Percentiles rank a stretch among this genome's conserved stretches.
Evolutionary conservation across 2,113 vertebrate genomes (phyloP).

Genomic region (Actenoides lindsayi): DNA sequence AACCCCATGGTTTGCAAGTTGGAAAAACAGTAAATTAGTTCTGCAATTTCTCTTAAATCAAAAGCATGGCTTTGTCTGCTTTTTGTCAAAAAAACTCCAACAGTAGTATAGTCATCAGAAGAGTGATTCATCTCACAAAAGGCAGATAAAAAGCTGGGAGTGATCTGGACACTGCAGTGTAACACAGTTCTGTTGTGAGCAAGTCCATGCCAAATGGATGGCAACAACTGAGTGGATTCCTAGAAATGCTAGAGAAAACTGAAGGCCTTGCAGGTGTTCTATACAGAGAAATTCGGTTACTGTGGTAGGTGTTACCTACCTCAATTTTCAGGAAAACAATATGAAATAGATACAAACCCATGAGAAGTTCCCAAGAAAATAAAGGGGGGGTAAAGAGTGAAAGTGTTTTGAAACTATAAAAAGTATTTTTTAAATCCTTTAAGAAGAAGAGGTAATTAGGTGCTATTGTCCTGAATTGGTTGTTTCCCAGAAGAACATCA

Average conservation of each 20-base stretch:
- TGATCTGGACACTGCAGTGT: neutral
- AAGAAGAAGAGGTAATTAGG: neutral
- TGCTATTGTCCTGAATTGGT: neutral
- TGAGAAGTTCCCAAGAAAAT: neutral
- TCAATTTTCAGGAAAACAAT: neutral
- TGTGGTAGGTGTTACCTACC: neutral
- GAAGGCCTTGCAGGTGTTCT: neutral
- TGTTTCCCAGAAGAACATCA: neutral
- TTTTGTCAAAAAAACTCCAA: neutral
- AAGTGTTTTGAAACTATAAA: neutral
- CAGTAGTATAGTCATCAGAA: neutral
- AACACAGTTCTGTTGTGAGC: neutral
- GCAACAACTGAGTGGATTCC: neutral
- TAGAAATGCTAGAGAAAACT: neutral
- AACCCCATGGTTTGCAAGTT: neutral
- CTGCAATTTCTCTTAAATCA: neutral
- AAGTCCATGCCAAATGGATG: neutral
- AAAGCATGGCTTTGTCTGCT: neutral
- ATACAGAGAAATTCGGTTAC: neutral
- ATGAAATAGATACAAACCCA: neutral
- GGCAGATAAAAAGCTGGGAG: neutral
- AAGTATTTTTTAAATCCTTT: neutral
- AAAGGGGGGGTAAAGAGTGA: neutral
- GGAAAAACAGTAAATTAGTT: neutral
- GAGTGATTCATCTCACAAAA: neutral